A percentile compares a stretch with the other conserved stretches of the same genome.
These are phyloP conservation scores for Diaprepes abbreviatus DNA, from an alignment of 2,888 invertebrate genomes.

Conservation along the genomic window DNA sequence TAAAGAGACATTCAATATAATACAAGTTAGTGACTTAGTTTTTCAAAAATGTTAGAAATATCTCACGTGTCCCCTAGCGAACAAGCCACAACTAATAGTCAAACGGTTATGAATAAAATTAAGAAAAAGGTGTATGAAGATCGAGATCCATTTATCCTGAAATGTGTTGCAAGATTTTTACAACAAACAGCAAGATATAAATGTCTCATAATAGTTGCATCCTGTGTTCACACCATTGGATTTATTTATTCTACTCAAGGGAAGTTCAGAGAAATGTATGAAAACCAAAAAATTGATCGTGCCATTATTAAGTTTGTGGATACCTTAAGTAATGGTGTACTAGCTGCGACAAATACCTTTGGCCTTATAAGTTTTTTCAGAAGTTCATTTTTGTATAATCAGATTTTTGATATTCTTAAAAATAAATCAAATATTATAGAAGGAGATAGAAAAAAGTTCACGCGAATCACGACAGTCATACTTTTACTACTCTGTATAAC, in stretches of 20 bases:
- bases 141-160: neutral
- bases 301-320: neutral
- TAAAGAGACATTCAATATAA: too few species aligned
- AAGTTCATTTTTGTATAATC: neutral
- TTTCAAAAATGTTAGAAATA: too few species aligned
- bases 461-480: neutral
- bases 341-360: neutral
- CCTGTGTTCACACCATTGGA: neutral
- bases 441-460: neutral
- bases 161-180: neutral
- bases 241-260: constrained; percentile 6
- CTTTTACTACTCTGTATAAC: neutral
- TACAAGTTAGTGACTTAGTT: too few species aligned
- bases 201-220: neutral
- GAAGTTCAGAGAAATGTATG: neutral
- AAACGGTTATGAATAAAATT: too few species aligned
- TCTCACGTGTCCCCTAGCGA: too few species aligned
- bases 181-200: neutral
- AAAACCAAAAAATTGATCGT: neutral
- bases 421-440: neutral
- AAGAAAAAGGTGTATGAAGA: neutral
- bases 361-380: neutral
- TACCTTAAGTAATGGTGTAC: neutral
- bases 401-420: neutral
- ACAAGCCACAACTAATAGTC: too few species aligned